Base-by-base conservation (phyloP, 2,888 invertebrate species). In the Eledone cirrhosa region DNA sequence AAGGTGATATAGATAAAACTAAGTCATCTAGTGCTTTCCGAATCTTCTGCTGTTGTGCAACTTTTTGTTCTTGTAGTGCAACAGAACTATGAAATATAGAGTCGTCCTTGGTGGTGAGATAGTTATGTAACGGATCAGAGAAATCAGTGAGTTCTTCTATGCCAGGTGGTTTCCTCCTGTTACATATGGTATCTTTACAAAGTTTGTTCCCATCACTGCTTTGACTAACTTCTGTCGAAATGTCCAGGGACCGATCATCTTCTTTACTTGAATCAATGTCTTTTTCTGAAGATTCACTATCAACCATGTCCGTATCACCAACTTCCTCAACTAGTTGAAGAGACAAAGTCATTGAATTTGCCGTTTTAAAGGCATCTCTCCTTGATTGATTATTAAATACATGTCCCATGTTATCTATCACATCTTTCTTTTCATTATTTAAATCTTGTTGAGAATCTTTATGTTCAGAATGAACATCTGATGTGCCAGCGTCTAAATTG, bases 1-100 rank as follows among this genome's bases (percentile, higher is more conserved):
- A 95, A 0, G 98, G 98, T 0, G 98, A 98, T 82, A 95, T 94
- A 0, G 96, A 96, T 3, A 97, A 86, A 76, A 94, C 92, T 0
- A 94, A 93, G 78, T 94, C 94, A 83, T 94, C 94, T 14, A 96
- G 90, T 0, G 94, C 94, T 91, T 95, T 94, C 88, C 95, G 92
- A 87, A 95, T 95, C 69, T 94, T 81, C 76, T 78, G 82, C 79
- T 83, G 83, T 53, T 83, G 83, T 48, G 83, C 85, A n/a, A 82
- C 79, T 14, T 80, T 78, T 77, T 85, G 85, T 81, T 88, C 86
- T 78, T 84, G 82, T 11, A 88, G 80, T 2, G 82, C 80, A 33
- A 83, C 78, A 14, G 82, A 81, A 65, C 84, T 85, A 78, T 86
- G 82, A 81, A 90, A 89, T 29, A 90, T 89, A 8, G 88, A 87